Percentiles rank a stretch among this genome's conserved stretches.
Evolutionary conservation across 2,797 vertebrate species (phyloP).

Genomic region (Onychomys leucogaster): DNA sequence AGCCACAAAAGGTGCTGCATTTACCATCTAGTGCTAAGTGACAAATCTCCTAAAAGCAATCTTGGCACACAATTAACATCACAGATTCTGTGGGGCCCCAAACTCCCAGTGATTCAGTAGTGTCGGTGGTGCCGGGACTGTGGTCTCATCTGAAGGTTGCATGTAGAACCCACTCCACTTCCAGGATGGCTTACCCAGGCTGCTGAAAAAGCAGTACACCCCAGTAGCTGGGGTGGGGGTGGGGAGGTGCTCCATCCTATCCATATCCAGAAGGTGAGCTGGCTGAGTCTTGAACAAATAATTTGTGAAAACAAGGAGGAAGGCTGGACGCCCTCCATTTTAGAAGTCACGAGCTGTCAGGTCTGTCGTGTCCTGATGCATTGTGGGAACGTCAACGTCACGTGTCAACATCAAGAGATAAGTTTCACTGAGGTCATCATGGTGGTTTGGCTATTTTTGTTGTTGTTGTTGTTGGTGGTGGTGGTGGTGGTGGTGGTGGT

Average conservation of each 20-base stretch:
- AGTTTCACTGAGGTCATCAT: fast-evolving
- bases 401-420: background rate
- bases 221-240: no score
- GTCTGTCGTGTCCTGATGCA: fast-evolving
- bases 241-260: no score
- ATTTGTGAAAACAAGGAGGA: background rate
- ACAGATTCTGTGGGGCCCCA: background rate
- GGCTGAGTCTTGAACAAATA: background rate
- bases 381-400: fast-evolving
- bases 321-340: background rate
- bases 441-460: background rate
- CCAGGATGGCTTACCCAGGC: fast-evolving
- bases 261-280: background rate
- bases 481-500: no score
- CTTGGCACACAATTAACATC: background rate
- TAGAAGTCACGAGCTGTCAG: fast-evolving
- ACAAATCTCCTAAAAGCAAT: background rate
- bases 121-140: background rate
- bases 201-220: background rate
- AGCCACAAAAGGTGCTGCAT: background rate
- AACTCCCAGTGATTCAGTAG: background rate
- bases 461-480: no score
- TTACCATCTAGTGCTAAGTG: background rate
- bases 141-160: background rate
- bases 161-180: background rate